These are phyloP conservation scores for Oreohelix idahoensis DNA, from an alignment of 1,140 invertebrate genomes.

Conservation along the genomic window DNA sequence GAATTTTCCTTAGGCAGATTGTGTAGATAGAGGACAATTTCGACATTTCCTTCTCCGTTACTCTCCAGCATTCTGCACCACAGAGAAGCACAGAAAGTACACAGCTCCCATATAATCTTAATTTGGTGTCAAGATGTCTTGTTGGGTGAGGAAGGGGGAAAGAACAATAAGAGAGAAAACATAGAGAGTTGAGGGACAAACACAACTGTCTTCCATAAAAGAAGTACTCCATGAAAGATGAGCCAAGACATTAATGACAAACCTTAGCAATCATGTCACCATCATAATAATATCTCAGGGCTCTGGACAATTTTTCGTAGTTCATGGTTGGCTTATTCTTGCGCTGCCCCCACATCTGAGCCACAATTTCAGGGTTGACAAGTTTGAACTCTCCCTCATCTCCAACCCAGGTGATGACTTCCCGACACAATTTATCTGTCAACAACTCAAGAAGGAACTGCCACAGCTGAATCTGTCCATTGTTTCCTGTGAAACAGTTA, in stretches of 20 bases:
- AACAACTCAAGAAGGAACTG: conserved; percentile 97
- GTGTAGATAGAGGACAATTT: too few relatives aligned
- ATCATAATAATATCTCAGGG: conserved; percentile 97
- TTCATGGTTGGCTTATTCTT: conserved; percentile 99
- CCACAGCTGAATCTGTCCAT: conserved; percentile 99
- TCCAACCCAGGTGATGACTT: conserved; percentile 88
- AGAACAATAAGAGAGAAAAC: too few relatives aligned
- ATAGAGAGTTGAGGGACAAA: too few relatives aligned
- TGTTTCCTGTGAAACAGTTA: conserved; percentile 77
- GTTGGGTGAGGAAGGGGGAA: too few relatives aligned
- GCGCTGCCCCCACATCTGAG: conserved; percentile 94
- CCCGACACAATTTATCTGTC: conserved; percentile 78
- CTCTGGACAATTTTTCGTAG: conserved; percentile 96
- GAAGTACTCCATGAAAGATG: too few relatives aligned
- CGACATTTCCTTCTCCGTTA: too few relatives aligned
- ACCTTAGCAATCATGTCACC: conserved; percentile 98
- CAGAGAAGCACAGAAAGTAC: too few relatives aligned
- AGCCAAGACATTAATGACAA: conserved; percentile 2
- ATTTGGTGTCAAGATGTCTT: too few relatives aligned
- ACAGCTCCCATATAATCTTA: too few relatives aligned
- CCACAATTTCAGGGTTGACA: conserved; percentile 98
- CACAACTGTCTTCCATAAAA: too few relatives aligned
- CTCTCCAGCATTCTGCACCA: too few relatives aligned
- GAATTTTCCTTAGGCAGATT: too few relatives aligned
- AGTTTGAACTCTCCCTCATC: conserved; percentile 99